Conservation (phyloP, 1,140 invertebrate species). For the Wasmannia auropunctata region DNA sequence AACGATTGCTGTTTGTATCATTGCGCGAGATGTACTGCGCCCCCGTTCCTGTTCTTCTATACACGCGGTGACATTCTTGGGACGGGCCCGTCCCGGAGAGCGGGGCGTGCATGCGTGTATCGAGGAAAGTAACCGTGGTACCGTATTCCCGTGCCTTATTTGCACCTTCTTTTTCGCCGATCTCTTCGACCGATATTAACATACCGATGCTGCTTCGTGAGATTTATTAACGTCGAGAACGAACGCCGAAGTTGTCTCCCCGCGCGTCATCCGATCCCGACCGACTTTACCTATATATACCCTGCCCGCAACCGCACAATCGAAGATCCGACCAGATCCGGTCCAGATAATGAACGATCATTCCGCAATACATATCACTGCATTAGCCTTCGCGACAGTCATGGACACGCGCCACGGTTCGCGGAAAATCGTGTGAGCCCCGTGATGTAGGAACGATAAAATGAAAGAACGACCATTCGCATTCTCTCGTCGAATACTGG, state of each 20-base stretch:
- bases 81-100: not conserved
- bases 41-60: constrained; percentile 32
- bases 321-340: not conserved
- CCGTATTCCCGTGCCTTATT: not conserved
- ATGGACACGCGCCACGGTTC: not conserved
- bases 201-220: not conserved
- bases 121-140: not conserved
- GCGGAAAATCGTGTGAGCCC: constrained; percentile 2
- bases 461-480: not conserved
- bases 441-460: not conserved
- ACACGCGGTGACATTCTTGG: not conserved
- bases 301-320: not conserved
- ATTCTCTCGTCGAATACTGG: constrained; percentile 9
- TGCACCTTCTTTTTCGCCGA: constrained; percentile 1
- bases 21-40: constrained; percentile 22
- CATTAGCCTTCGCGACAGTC: not conserved
- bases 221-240: not conserved
- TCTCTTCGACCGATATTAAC: not conserved
- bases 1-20: constrained; percentile 72
- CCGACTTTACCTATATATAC: constrained; percentile 16
- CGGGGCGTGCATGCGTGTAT: not conserved
- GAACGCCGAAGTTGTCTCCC: not conserved
- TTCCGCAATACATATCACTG: constrained; percentile 16
- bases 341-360: constrained; percentile 9
- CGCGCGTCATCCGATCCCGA: constrained; percentile 37